These are phyloP conservation scores for Phoeniculus purpureus DNA, from an alignment of 2,797 vertebrate genomes.

Conservation along the genomic window DNA sequence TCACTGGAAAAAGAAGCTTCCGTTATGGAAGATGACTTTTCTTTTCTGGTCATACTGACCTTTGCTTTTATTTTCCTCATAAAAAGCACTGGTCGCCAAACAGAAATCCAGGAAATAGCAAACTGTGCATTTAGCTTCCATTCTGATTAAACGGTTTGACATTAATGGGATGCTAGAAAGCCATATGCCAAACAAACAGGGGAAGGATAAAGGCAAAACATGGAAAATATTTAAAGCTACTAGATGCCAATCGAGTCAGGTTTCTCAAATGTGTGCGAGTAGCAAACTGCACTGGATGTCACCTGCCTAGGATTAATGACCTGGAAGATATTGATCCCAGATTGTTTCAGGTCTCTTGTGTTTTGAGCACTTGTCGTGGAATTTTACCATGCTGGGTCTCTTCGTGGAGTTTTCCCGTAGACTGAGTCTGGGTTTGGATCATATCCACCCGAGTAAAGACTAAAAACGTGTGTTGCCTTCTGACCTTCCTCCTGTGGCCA, in stretches of 20 bases:
- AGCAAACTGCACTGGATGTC: slow-evolving; percentile 61
- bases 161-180: slow-evolving; percentile 52
- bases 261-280: slow-evolving; percentile 65
- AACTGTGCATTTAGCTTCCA: slow-evolving; percentile 53
- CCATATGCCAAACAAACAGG: slow-evolving; percentile 35
- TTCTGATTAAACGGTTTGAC: slow-evolving; percentile 35
- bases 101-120: slow-evolving; percentile 61
- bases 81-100: slow-evolving; percentile 39
- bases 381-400: slow-evolving; percentile 33
- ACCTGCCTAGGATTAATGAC: slow-evolving; percentile 74
- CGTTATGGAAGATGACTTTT: slow-evolving; percentile 49
- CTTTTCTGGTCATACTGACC: slow-evolving; percentile 56
- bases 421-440: slow-evolving; percentile 4
- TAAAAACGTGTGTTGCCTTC: background rate
- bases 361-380: slow-evolving; percentile 37
- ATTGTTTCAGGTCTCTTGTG: slow-evolving; percentile 54
- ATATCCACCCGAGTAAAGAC: background rate
- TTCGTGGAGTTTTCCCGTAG: slow-evolving; percentile 11
- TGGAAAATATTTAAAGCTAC: slow-evolving; percentile 65
- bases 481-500: slow-evolving; percentile 44
- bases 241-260: slow-evolving; percentile 52
- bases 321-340: slow-evolving; percentile 76
- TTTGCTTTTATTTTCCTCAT: slow-evolving; percentile 67
- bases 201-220: slow-evolving; percentile 50
- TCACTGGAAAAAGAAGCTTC: slow-evolving; percentile 60